Evolutionary conservation across 2,888 invertebrate species (phyloP).

Genomic region (Aquatica leii): DNA sequence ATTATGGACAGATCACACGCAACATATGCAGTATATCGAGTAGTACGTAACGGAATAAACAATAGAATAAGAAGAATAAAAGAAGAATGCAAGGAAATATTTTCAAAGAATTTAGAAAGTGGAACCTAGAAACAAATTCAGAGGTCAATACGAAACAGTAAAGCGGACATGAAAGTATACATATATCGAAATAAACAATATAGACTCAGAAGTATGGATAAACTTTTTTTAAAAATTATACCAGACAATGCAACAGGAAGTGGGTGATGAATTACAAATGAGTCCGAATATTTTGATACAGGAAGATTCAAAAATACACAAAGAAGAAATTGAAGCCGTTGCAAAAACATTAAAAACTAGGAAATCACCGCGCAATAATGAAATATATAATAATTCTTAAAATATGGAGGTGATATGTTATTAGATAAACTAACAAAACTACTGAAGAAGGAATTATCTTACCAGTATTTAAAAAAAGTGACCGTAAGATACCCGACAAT

Average conservation of each 20-base stretch:
- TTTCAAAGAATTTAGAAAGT: neutral
- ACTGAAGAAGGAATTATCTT: too few species aligned
- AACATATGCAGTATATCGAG: too few species aligned
- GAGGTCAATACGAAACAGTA: too few species aligned
- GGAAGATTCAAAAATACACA: neutral
- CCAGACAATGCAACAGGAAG: neutral
- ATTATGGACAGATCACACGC: too few species aligned
- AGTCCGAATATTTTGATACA: too few species aligned
- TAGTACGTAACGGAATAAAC: too few species aligned
- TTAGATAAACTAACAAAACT: too few species aligned
- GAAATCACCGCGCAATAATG: neutral
- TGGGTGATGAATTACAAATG: neutral
- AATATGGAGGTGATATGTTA: too few species aligned
- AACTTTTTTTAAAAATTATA: slow-evolving; percentile 6
- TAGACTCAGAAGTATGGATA: slow-evolving; percentile 10
- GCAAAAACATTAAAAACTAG: neutral
- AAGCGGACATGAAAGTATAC: too few species aligned
- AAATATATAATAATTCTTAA: neutral
- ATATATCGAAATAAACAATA: slow-evolving; percentile 4
- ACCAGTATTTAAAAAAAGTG: too few species aligned
- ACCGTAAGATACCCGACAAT: too few species aligned
- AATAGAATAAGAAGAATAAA: neutral
- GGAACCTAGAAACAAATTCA: neutral
- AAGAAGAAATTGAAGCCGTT: neutral
- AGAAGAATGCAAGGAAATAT: too few species aligned